phyloP scores from a whole-genome alignment of 2,888 invertebrate genomes.

The Steinernema scapterisci region DNA sequence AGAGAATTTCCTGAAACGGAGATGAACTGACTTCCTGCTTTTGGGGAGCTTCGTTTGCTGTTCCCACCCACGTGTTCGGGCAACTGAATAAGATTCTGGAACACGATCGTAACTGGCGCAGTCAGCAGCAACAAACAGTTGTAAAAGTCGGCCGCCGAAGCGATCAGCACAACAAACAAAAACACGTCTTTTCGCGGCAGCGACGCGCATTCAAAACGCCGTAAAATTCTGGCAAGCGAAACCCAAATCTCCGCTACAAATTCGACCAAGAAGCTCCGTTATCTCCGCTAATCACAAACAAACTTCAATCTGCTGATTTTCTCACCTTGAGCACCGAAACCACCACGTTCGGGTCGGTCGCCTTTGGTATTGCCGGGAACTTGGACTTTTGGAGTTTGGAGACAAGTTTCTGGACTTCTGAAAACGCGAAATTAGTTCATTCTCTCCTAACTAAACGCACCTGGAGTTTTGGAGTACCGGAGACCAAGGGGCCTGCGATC shows the following conservation, averaged over 20 bases:
- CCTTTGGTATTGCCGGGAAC: conserved; percentile 29
- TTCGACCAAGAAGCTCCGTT: not conserved
- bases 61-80: no score
- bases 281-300: not conserved
- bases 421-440: not conserved
- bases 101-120: no score
- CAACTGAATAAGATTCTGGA: no score
- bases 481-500: conserved; percentile 41
- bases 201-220: not conserved
- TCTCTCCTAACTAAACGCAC: not conserved
- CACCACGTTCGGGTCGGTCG: conserved; percentile 38
- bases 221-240: not conserved
- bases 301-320: not conserved
- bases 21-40: not conserved
- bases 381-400: conserved; percentile 36
- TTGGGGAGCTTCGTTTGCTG: no score
- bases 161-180: no score
- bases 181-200: not conserved
- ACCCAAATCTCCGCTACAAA: no score
- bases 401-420: conserved; percentile 42
- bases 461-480: conserved; percentile 42
- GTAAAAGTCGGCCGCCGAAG: no score
- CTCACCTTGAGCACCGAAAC: conserved; percentile 40
- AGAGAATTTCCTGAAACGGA: conserved; percentile 42
- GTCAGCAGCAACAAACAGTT: no score